Base-by-base conservation (phyloP, 2,888 invertebrate genomes). In the Tenthredo mesomela region DNA sequence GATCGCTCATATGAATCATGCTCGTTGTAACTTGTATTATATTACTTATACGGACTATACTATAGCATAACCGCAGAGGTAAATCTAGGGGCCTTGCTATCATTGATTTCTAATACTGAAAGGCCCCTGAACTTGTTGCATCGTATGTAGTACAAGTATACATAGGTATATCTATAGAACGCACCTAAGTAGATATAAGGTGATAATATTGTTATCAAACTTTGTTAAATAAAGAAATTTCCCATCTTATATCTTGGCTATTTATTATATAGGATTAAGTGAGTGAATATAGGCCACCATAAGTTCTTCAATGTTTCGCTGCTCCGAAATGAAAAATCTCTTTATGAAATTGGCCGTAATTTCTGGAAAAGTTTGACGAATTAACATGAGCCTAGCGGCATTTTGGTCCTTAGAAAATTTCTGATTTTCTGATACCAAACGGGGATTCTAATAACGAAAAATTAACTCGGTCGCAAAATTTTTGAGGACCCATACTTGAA, bases 71-170 rank as follows among this genome's bases (percentile, higher is more conserved):
- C 50, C 33, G 80, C 61, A 61, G 54, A 29, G 61, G 25, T 80
- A 6, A 58, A 37, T n/a, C 58, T 61, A 40, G 61, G 61, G 80
- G 61, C 58, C 80, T 61, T 25, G 80, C 61, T 6, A 25, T 40
- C 80, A 80, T 80, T 40, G 80, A 80, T 80, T 61, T 61, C 61
- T 61, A 2, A 61, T 61, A 40, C 21, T 61, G 40, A 18, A 12
- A 61, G 80, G 80, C 80, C 80, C 80, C 61, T 37, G 80, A 80
- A 80, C 37, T 37, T 80, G 37, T 61, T 29, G n/a, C 40, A 43
- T 29, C 12, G 50, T 77, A 25, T 77, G 9, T 15, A 33, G 25
- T 75, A 54, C 21, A 50, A 9, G 29, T 33, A 54, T 21, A 47
- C 18, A n/a, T 43, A 21, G 0, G 6, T 2, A 71, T 73, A 43